phyloP scores from a whole-genome alignment of 2,113 vertebrate genomes.

The Martes martes region DNA sequence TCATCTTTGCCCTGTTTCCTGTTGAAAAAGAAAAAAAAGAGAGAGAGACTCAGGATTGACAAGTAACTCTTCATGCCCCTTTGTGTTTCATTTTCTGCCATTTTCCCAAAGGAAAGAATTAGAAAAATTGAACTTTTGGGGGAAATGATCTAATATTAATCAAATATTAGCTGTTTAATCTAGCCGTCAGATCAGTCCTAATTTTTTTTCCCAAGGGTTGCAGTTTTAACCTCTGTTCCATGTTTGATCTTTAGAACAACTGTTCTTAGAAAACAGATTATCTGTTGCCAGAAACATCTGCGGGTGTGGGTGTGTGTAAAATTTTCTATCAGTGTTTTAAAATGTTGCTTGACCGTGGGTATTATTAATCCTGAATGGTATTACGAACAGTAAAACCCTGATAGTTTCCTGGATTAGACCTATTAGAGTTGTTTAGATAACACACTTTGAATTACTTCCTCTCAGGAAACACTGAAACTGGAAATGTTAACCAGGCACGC shows the following conservation, averaged over 20 bases:
- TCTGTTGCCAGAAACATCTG: not conserved
- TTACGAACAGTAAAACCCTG: constrained; percentile 67
- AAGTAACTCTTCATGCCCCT: not conserved
- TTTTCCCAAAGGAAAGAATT: constrained; percentile 11
- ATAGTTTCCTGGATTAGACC: constrained; percentile 84
- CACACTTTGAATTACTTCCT: constrained; percentile 84
- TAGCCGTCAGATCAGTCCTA: not conserved
- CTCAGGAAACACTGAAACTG: constrained; percentile 80
- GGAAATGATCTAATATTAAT: not conserved
- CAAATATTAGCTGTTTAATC: not conserved
- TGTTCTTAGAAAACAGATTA: not conserved
- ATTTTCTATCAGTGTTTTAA: not conserved
- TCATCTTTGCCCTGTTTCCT: not conserved
- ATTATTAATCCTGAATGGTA: constrained; percentile 67
- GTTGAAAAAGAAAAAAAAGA: not conserved
- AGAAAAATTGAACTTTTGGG: not conserved
- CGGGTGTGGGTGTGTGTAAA: not conserved
- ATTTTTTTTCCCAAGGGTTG: not conserved
- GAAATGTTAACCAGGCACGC: constrained; percentile 72
- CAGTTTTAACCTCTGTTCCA: not conserved
- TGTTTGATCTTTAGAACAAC: not conserved
- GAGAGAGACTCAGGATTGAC: not conserved
- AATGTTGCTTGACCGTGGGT: constrained; percentile 21
- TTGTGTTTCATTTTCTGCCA: not conserved
- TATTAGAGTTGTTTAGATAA: constrained; percentile 83